A percentile compares a stretch with the other conserved stretches of the same genome.
Conservation (phyloP, 2,797 vertebrate genomes). For the Coranthus polyacanthus region DNA sequence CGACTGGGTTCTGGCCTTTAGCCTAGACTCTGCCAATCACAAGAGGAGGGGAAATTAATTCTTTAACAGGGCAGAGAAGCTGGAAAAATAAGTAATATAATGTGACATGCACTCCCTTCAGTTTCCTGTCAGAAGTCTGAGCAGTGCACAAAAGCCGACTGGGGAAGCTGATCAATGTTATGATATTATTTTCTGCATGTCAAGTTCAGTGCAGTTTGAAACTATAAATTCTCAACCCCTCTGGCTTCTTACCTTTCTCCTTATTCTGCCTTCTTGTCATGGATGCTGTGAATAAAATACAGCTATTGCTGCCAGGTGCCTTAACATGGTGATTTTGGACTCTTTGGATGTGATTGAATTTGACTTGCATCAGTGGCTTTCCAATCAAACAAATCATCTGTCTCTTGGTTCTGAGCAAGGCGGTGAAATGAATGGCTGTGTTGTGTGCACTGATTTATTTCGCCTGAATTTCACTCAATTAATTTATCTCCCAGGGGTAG, state of each 20-base stretch:
- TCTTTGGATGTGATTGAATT: conserved; percentile 60
- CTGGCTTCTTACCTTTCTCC: not conserved
- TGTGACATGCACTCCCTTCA: not conserved
- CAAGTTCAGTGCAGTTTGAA: conserved; percentile 27
- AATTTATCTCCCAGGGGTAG: conserved; percentile 32
- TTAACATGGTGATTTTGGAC: conserved; percentile 41
- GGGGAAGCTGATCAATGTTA: conserved; percentile 21
- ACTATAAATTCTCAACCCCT: conserved; percentile 17
- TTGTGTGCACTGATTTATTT: conserved; percentile 58
- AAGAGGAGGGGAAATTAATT: conserved; percentile 19
- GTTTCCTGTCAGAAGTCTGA: conserved; percentile 11
- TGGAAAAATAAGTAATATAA: not conserved
- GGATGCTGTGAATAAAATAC: conserved; percentile 45
- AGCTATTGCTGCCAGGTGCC: conserved; percentile 22
- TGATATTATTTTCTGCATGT: conserved; percentile 31
- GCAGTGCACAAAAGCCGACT: not conserved
- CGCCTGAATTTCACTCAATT: conserved; percentile 47
- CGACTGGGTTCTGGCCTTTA: conserved; percentile 21
- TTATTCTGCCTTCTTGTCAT: conserved; percentile 4
- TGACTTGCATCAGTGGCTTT: conserved; percentile 56
- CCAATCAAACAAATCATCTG: conserved; percentile 68
- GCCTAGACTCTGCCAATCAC: conserved; percentile 1
- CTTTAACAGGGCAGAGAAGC: conserved; percentile 12
- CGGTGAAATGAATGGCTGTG: conserved; percentile 28
- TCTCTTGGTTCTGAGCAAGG: conserved; percentile 39